Percentiles rank a stretch among this genome's conserved stretches.
phyloP scores from a whole-genome alignment of 2,888 invertebrate species.

The Teleogryllus oceanicus region DNA sequence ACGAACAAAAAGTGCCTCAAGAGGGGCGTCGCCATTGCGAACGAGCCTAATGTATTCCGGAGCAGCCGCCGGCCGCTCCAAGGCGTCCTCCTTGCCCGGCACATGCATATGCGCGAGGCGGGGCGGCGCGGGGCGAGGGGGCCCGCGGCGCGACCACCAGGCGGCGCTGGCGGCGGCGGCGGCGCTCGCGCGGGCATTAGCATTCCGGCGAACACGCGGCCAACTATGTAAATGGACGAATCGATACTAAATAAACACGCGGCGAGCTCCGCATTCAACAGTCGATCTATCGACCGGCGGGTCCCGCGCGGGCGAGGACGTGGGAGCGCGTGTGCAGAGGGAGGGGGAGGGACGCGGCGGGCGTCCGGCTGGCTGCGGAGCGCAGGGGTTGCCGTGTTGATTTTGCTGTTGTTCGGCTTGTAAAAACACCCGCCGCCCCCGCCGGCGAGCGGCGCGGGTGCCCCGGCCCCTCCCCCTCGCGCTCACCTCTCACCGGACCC shows the following conservation, averaged over 20 bases:
- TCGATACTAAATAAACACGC: constrained; percentile 18
- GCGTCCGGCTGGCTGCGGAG: not conserved
- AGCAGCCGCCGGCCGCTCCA: no score
- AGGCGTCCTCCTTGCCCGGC: no score
- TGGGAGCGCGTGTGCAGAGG: not conserved
- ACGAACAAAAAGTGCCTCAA: no score
- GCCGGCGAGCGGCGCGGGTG: no score
- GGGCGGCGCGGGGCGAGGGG: not conserved
- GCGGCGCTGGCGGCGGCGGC: not conserved
- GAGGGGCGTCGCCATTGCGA: no score
- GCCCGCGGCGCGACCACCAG: not conserved
- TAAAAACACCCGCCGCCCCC: not conserved
- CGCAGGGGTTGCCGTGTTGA: not conserved
- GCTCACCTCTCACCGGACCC: not conserved
- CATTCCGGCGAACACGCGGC: constrained; percentile 18
- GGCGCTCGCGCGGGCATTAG: not conserved
- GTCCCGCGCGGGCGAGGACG: not conserved
- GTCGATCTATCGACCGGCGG: not conserved
- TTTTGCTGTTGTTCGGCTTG: constrained; percentile 18
- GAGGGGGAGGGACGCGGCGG: not conserved
- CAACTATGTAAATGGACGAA: constrained; percentile 9
- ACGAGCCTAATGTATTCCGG: no score
- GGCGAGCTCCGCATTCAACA: constrained; percentile 10
- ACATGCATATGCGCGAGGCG: not conserved
- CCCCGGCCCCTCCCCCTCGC: no score